phyloP scores from a whole-genome alignment of 1,140 invertebrate genomes.

The Drosophila persimilis region DNA sequence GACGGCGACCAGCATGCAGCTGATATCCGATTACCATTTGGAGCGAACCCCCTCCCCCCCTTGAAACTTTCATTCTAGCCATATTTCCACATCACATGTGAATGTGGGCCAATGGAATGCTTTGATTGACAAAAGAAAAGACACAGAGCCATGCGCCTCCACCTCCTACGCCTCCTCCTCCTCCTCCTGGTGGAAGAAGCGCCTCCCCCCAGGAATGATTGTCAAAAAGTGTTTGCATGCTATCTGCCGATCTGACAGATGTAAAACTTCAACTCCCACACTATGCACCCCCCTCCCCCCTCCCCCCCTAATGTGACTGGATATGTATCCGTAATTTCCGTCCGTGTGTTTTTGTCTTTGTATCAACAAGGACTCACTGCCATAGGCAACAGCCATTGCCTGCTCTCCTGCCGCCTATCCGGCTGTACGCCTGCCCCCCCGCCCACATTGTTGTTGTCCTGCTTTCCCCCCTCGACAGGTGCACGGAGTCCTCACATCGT shows the following conservation, averaged over 20 bases:
- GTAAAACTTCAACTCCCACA: slow-evolving; percentile 25
- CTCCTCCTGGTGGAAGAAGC: no score
- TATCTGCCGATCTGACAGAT: slow-evolving; percentile 38
- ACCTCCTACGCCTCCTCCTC: no score
- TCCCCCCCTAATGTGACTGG: slow-evolving; percentile 31
- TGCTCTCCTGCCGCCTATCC: not conserved
- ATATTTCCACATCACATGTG: slow-evolving; percentile 11
- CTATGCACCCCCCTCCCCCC: not conserved
- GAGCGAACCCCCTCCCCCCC: no score
- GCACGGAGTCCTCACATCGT: slow-evolving; percentile 36
- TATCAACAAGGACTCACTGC: slow-evolving; percentile 40
- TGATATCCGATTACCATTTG: no score
- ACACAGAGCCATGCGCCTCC: not conserved
- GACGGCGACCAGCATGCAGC: no score
- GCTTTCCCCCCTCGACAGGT: slow-evolving; percentile 40
- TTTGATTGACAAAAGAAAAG: slow-evolving; percentile 58
- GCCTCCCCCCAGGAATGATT: slow-evolving; percentile 32
- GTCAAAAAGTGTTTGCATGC: slow-evolving; percentile 53
- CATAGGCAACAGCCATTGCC: slow-evolving; percentile 29
- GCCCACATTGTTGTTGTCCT: not conserved
- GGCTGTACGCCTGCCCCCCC: not conserved
- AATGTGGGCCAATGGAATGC: slow-evolving; percentile 18
- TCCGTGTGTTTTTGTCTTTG: slow-evolving; percentile 18
- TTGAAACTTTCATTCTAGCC: no score
- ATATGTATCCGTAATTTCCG: slow-evolving; percentile 1